Evolutionary conservation across 2,797 vertebrate genomes (phyloP).

Genomic region (Labroides dimidiatus): DNA sequence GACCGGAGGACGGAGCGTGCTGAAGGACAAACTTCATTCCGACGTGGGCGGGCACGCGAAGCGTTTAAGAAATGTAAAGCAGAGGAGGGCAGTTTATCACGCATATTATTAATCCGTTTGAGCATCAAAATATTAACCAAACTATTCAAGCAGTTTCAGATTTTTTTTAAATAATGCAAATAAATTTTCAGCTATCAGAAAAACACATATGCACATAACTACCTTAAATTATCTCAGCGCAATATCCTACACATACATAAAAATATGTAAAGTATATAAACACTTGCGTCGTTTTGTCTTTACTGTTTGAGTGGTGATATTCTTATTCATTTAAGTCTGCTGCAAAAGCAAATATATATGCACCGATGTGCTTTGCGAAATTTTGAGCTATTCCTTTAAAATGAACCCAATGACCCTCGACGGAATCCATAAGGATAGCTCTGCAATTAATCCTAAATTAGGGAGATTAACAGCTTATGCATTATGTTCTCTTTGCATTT

Average conservation of each 20-base stretch:
- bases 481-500: too few relatives aligned
- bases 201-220: too few relatives aligned
- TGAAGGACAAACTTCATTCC: conserved; percentile 65
- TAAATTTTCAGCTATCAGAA: too few relatives aligned
- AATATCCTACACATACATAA: too few relatives aligned
- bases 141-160: too few relatives aligned
- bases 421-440: not conserved
- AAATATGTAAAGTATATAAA: too few relatives aligned
- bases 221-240: too few relatives aligned
- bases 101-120: too few relatives aligned
- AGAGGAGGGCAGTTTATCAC: not conserved
- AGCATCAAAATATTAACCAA: too few relatives aligned
- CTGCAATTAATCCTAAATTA: not conserved
- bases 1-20: conserved; percentile 50
- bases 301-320: not conserved
- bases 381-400: conserved; percentile 35
- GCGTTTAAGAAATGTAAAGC: not conserved
- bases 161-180: too few relatives aligned
- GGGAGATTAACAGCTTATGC: not conserved
- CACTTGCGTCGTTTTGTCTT: too few relatives aligned
- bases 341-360: not conserved
- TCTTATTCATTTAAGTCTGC: not conserved
- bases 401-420: conserved; percentile 25
- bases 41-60: not conserved
- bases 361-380: not conserved